Conservation (phyloP, 1,140 invertebrate genomes). For the Saccostrea glomerata region DNA sequence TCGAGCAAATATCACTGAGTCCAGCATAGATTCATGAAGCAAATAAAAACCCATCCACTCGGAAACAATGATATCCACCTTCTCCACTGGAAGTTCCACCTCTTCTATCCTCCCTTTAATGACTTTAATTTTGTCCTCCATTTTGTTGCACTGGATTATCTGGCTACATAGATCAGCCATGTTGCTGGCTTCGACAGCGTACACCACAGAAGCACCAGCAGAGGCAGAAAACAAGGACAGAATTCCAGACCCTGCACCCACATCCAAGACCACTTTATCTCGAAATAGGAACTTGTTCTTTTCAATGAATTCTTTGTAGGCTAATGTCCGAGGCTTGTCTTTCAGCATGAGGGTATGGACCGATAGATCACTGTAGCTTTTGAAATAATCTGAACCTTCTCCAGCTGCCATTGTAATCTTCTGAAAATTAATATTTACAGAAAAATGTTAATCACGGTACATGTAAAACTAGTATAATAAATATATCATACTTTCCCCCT, state of each 20-base stretch:
- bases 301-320: conserved; percentile 72
- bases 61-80: conserved; percentile 78
- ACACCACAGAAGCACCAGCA: conserved; percentile 82
- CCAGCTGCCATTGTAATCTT: neutral
- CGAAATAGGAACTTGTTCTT: conserved; percentile 65
- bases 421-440: neutral
- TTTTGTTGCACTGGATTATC: conserved; percentile 72
- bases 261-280: conserved; percentile 73
- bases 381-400: conserved; percentile 62
- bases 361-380: conserved; percentile 67
- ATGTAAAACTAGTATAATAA: too few relatives aligned
- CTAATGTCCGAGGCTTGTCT: conserved; percentile 69
- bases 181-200: conserved; percentile 73
- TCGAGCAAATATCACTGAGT: conserved; percentile 77
- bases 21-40: conserved; percentile 79
- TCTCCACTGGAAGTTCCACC: conserved; percentile 61
- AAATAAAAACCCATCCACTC: conserved; percentile 80
- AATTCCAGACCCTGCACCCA: conserved; percentile 77
- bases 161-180: conserved; percentile 66
- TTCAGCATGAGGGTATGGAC: conserved; percentile 75
- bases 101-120: conserved; percentile 75
- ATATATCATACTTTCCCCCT: too few relatives aligned
- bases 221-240: conserved; percentile 80
- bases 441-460: neutral
- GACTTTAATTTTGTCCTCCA: conserved; percentile 74